These are phyloP conservation scores for Zaprionus davidi DNA, from an alignment of 1,140 invertebrate species.

Conservation along the genomic window DNA sequence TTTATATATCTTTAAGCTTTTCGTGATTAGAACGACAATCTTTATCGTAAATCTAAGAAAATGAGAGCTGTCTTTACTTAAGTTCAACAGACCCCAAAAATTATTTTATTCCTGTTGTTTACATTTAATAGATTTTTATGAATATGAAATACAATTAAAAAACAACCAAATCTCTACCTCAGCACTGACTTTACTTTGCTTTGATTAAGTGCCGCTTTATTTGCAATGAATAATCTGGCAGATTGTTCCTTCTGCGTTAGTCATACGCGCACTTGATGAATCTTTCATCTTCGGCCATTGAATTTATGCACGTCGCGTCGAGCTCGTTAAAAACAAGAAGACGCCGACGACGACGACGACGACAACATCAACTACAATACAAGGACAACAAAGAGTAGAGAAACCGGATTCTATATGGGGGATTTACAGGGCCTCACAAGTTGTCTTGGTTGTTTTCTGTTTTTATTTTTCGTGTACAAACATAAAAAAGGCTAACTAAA, in stretches of 20 bases:
- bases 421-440: conserved; percentile 15
- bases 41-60: too few relatives aligned
- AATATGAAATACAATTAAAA: not conserved
- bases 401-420: conserved; percentile 64
- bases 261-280: conserved; percentile 54
- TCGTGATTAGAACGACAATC: too few relatives aligned
- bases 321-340: conserved; percentile 51
- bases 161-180: not conserved
- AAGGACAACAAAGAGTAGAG: conserved; percentile 50
- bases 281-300: conserved; percentile 62
- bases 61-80: too few relatives aligned
- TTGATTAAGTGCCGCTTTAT: conserved; percentile 3
- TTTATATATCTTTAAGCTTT: too few relatives aligned
- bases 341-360: conserved; percentile 5
- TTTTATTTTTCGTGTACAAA: conserved; percentile 42
- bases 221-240: conserved; percentile 29
- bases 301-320: conserved; percentile 75
- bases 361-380: conserved; percentile 34
- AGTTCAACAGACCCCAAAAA: too few relatives aligned
- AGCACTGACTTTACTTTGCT: not conserved
- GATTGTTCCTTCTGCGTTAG: conserved; percentile 23
- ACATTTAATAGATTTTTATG: not conserved
- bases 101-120: not conserved
- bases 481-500: conserved; percentile 46
- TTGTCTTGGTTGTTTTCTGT: conserved; percentile 29